phyloP scores from a whole-genome alignment of 2,113 vertebrate species.

The Zosterops hypoxanthus region DNA sequence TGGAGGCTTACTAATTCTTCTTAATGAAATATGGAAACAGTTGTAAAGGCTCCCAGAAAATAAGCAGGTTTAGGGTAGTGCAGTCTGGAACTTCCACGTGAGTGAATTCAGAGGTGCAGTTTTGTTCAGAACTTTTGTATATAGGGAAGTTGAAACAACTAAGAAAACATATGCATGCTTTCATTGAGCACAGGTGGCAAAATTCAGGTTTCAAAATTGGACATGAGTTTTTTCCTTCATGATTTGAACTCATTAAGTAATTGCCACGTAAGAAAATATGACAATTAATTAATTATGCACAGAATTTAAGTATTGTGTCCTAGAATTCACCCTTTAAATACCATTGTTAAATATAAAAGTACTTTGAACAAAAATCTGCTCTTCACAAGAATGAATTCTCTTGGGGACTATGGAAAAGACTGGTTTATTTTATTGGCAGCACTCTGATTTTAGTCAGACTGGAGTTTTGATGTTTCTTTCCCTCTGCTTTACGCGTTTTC shows the following conservation, averaged over 20 bases:
- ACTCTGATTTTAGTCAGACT: not conserved
- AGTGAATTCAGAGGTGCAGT: not conserved
- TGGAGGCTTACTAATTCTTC: not conserved
- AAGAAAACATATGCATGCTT: not conserved
- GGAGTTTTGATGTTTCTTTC: not conserved
- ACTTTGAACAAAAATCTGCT: not conserved
- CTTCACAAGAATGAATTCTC: not conserved
- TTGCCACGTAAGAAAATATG: not conserved
- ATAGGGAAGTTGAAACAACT: not conserved
- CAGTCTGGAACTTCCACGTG: not conserved
- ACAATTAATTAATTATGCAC: not conserved
- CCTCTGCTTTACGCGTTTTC: not conserved
- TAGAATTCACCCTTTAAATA: not conserved
- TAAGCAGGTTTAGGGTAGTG: not conserved
- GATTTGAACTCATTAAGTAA: not conserved
- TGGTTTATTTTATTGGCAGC: not conserved
- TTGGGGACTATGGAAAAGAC: not conserved
- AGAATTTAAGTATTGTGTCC: not conserved
- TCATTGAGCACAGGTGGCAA: not conserved
- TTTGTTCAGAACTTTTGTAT: not conserved
- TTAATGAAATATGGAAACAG: not conserved
- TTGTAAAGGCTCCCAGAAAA: not conserved
- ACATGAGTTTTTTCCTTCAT: not conserved
- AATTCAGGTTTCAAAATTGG: not conserved
- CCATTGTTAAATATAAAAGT: not conserved